Conservation (phyloP, 2,888 invertebrate genomes). For the Drosophila parthenogenetica region DNA sequence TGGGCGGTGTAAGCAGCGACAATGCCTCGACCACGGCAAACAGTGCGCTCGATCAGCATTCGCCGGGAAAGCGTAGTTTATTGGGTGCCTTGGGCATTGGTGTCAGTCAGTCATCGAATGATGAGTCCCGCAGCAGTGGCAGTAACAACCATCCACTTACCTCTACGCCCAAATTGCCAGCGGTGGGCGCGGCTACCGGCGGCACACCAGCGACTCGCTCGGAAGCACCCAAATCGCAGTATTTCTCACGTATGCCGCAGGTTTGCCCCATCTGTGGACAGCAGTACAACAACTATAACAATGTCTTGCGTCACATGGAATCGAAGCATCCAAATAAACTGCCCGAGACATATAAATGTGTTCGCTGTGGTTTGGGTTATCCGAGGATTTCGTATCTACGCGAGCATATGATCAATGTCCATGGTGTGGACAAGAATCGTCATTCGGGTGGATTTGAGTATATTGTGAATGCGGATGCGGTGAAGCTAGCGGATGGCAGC, state of each 20-base stretch:
- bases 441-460: constrained; percentile 83
- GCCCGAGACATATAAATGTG: constrained; percentile 85
- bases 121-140: constrained; percentile 76
- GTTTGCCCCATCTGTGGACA: constrained; percentile 85
- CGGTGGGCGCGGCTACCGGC: no score
- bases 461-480: constrained; percentile 83
- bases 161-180: constrained; percentile 57
- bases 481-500: constrained; percentile 75
- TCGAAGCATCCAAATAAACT: constrained; percentile 85
- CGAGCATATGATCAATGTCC: constrained; percentile 84
- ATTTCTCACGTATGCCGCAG: constrained; percentile 84
- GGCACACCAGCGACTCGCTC: constrained; percentile 30
- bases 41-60: constrained; percentile 39
- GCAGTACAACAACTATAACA: constrained; percentile 85
- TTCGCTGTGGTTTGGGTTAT: constrained; percentile 84
- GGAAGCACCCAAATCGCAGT: constrained; percentile 80
- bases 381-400: constrained; percentile 84
- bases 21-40: constrained; percentile 55
- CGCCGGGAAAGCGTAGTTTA: constrained; percentile 68
- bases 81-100: constrained; percentile 63
- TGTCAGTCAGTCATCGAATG: constrained; percentile 71
- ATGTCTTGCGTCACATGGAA: constrained; percentile 85
- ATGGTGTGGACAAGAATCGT: constrained; percentile 82
- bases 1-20: constrained; percentile 73
- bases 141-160: constrained; percentile 36